phyloP scores from a whole-genome alignment of 1,140 invertebrate genomes.

The Heliconius congener region DNA sequence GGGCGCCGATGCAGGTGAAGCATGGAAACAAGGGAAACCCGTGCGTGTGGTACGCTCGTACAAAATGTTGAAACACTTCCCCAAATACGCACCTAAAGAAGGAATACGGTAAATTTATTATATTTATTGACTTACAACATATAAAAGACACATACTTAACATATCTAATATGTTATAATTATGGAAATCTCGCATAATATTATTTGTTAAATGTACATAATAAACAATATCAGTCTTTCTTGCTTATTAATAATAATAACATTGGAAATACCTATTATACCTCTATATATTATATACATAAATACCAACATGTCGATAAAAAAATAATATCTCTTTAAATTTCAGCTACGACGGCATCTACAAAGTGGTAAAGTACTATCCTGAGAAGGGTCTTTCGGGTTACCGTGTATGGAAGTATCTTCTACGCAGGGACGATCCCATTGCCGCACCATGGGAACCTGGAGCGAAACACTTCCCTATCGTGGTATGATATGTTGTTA shows the following conservation, averaged over 20 bases:
- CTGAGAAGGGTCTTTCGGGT: constrained; percentile 89
- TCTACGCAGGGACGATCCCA: constrained; percentile 89
- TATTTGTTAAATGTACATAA: no score
- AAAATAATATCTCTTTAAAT: not conserved
- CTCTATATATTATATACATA: not conserved
- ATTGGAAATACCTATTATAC: no score
- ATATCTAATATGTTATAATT: no score
- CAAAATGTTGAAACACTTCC: constrained; percentile 87
- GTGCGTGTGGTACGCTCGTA: constrained; percentile 91
- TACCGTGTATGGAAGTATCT: constrained; percentile 92
- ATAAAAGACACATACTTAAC: no score
- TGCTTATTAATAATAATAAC: no score
- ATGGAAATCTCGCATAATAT: no score
- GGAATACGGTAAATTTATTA: constrained; percentile 82
- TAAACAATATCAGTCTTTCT: no score
- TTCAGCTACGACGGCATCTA: constrained; percentile 88
- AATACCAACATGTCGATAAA: not conserved
- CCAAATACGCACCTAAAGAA: constrained; percentile 89
- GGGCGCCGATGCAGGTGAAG: constrained; percentile 86
- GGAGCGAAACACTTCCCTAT: constrained; percentile 84
- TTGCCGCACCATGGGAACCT: constrained; percentile 91
- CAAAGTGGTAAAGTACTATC: constrained; percentile 93
- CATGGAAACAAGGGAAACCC: constrained; percentile 88
- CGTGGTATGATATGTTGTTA: constrained; percentile 65
- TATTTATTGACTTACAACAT: no score